A percentile compares a stretch with the other conserved stretches of the same genome.
Evolutionary conservation across 1,140 invertebrate genomes (phyloP).

Genomic region (Adoxophyes honmai): DNA sequence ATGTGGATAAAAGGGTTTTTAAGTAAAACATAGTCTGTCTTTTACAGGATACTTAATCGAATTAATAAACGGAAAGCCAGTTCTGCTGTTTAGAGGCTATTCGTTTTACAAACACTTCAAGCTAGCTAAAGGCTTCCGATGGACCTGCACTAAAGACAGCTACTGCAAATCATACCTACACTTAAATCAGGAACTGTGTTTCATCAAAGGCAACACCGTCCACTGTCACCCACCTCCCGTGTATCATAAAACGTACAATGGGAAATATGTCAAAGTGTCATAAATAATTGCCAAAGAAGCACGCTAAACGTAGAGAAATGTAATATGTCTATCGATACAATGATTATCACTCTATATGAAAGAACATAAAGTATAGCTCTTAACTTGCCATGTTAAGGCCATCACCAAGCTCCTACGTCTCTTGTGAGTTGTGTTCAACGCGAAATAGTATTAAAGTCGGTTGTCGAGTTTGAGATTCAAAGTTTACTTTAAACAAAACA

Average conservation of each 20-base stretch:
- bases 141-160: slow-evolving; percentile 21
- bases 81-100: background rate
- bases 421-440: too few species aligned
- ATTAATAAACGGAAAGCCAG: background rate
- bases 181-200: slow-evolving; percentile 20
- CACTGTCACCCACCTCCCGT: slow-evolving; percentile 7
- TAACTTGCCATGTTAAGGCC: too few species aligned
- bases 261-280: background rate
- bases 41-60: background rate
- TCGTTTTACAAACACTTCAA: background rate
- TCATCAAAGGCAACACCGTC: slow-evolving; percentile 12
- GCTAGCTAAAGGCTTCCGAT: background rate
- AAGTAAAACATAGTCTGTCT: background rate
- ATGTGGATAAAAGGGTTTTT: too few species aligned
- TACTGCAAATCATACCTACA: slow-evolving; percentile 26
- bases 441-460: too few species aligned
- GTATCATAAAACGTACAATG: background rate
- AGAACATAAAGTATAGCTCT: too few species aligned
- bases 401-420: too few species aligned
- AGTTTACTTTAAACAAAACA: too few species aligned
- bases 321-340: too few species aligned
- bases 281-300: too few species aligned
- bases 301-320: too few species aligned
- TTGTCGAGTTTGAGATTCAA: too few species aligned
- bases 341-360: too few species aligned